These are phyloP conservation scores for Lophotis ruficrista DNA, from an alignment of 2,113 vertebrate genomes.

Conservation along the genomic window DNA sequence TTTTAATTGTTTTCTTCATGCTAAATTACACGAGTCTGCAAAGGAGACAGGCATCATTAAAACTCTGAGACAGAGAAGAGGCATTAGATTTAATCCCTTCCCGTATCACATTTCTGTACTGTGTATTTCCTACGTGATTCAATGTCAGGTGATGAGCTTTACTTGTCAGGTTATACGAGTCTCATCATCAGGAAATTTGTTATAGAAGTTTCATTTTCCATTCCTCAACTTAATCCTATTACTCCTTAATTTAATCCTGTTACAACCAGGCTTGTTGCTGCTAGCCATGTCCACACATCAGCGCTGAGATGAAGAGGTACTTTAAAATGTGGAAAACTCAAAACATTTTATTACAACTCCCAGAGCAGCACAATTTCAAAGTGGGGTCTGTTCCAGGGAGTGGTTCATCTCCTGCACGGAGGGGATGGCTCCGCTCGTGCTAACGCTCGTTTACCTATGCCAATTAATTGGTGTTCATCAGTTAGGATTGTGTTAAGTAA, in stretches of 20 bases:
- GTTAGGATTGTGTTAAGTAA: not conserved
- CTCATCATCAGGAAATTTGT: constrained; percentile 2
- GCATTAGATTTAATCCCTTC: not conserved
- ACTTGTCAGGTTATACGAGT: not conserved
- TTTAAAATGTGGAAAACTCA: not conserved
- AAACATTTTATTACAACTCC: not conserved
- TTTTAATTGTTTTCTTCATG: not conserved
- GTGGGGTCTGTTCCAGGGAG: not conserved
- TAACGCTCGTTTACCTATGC: not conserved
- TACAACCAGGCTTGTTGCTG: not conserved
- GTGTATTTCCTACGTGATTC: not conserved
- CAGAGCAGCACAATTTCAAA: not conserved
- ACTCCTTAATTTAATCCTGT: constrained; percentile 17
- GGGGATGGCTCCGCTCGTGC: not conserved
- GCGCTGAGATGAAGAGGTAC: not conserved
- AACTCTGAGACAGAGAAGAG: not conserved
- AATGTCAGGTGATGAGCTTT: constrained; percentile 1
- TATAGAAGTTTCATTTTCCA: not conserved
- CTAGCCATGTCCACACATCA: not conserved
- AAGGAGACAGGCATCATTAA: not conserved
- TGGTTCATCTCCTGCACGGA: not conserved
- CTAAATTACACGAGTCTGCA: not conserved
- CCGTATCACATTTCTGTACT: not conserved
- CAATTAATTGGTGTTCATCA: not conserved
- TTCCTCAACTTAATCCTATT: constrained; percentile 36